Conservation (phyloP, 2,797 vertebrate genomes). For the Rhadinocentrus ornatus region DNA sequence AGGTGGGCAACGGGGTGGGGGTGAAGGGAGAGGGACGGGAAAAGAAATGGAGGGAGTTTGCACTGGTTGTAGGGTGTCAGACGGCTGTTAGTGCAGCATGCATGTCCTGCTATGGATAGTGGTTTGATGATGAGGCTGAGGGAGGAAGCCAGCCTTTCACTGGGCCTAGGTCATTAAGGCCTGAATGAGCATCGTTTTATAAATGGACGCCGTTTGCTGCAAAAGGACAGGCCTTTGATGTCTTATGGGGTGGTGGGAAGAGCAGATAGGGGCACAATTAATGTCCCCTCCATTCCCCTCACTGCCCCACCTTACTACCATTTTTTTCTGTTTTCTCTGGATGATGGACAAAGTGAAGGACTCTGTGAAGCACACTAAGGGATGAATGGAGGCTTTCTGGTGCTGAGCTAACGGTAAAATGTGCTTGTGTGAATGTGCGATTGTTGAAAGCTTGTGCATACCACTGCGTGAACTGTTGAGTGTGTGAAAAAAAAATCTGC, state of each 20-base stretch:
- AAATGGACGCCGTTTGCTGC: conserved; percentile 58
- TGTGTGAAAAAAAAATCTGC: conserved; percentile 37
- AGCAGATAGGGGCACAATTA: conserved; percentile 59
- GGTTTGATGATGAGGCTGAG: conserved; percentile 23
- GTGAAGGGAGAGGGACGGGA: conserved; percentile 3
- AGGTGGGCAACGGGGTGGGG: conserved; percentile 35
- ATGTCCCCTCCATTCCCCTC: conserved; percentile 52
- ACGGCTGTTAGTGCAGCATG: conserved; percentile 57
- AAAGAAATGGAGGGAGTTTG: neutral
- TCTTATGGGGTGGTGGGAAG: conserved; percentile 25
- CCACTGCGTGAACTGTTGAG: conserved; percentile 49
- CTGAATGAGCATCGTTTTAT: conserved; percentile 66
- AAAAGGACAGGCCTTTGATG: conserved; percentile 60
- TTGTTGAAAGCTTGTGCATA: conserved; percentile 56
- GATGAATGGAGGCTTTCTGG: conserved; percentile 74
- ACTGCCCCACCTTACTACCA: conserved; percentile 28
- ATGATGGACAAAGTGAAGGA: conserved; percentile 69
- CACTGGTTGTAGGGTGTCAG: conserved; percentile 13
- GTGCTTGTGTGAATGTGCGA: conserved; percentile 49
- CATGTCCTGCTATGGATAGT: conserved; percentile 36
- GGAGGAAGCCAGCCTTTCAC: conserved; percentile 47
- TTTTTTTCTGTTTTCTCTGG: conserved; percentile 51
- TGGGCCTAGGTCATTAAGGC: conserved; percentile 52
- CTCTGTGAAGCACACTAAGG: conserved; percentile 64
- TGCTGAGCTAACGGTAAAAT: conserved; percentile 54